Conservation (phyloP, 2,797 vertebrate species). For the Triplophysa yarkandensis region DNA sequence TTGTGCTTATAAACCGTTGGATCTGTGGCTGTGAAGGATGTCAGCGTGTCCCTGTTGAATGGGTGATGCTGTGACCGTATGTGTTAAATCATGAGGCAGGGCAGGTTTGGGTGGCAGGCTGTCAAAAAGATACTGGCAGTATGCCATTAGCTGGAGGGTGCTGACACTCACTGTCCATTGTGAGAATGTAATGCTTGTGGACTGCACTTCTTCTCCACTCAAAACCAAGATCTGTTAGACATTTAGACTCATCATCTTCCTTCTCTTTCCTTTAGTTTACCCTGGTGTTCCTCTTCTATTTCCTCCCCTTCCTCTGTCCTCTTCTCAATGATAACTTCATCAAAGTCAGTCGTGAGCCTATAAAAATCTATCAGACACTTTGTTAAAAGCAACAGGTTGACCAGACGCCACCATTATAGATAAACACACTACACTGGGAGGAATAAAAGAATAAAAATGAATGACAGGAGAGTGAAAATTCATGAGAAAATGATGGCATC, state of each 20-base stretch:
- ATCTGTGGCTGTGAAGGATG: background rate
- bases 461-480: constrained; percentile 38
- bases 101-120: constrained; percentile 26
- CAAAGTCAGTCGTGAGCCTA: background rate
- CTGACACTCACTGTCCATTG: constrained; percentile 12
- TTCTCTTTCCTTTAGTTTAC: background rate
- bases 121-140: constrained; percentile 34
- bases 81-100: constrained; percentile 13
- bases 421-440: constrained; percentile 18
- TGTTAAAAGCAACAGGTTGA: background rate
- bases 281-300: background rate
- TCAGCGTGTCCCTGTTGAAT: constrained; percentile 21
- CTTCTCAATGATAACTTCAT: background rate
- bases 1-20: background rate
- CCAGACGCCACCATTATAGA: constrained; percentile 7
- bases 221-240: constrained; percentile 7
- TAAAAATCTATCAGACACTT: background rate
- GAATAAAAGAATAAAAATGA: constrained; percentile 53
- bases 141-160: constrained; percentile 28
- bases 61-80: constrained; percentile 27
- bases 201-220: constrained; percentile 1
- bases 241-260: background rate
- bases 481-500: constrained; percentile 53
- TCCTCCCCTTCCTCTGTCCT: background rate
- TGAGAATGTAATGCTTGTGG: background rate